Evolutionary conservation across 2,797 vertebrate species (phyloP), one percentile per base, ranked within the genome.

Genomic region (Kryptolebias ocellatus): DNA sequence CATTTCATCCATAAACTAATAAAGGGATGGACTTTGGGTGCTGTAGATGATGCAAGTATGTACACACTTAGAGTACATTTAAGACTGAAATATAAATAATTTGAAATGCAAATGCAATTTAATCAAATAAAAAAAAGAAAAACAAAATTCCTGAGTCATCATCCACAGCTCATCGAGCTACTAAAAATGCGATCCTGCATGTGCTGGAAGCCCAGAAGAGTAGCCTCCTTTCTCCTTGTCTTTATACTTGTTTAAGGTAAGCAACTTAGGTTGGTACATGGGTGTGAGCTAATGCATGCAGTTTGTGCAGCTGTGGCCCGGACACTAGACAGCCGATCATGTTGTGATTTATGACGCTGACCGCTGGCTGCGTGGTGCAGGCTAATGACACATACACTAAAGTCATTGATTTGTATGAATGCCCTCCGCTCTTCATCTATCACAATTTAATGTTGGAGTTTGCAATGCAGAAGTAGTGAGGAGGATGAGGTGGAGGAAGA

Each of bases 341-440:
- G 93, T 92, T 92, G 95, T 98, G 98, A 99, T 99, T 99, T 98
- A 99, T 98, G 95, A 96, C 92, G 95, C 95, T 98, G 97, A 98
- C 96, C 96, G 94, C 95, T 96, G 96, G 96, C 96, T 96, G 95
- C 95, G 95, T 96, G 95, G 96, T 95, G 95, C 96, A 95, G 96
- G 96, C 97, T 99, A 99, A 99, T 99, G 97, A 98, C 97, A 99
- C 96, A 95, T 96, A 98, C 96, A 96, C 96, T 95, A 95, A 96
- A 98, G 95, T 96, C 97, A 99, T 99, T 99, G 98, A 99, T 99
- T 99, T 99, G 97, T 99, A 98, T 98, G 97, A 98, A 97, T 96
- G 95, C 95, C 96, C 97, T 97, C 97, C 96, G 94, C 95, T 97
- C 95, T 96, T 96, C 97, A 99, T 98, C 97, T 98, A 98, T 99